phyloP scores from a whole-genome alignment of 1,140 invertebrate genomes.

The Dreissena rostriformis region DNA sequence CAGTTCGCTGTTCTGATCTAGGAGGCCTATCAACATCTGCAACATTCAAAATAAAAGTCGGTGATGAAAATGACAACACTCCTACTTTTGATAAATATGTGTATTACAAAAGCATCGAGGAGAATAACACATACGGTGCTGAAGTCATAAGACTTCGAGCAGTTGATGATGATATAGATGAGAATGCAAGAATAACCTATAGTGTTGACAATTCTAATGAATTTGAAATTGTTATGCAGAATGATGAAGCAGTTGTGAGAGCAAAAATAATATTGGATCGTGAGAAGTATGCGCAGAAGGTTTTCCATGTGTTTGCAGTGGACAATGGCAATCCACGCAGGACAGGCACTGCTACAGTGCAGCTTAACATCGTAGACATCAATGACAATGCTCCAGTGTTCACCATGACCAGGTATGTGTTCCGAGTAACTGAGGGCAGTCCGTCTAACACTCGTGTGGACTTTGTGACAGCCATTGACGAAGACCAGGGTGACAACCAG shows the following conservation, averaged over 20 bases:
- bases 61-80: slow-evolving; percentile 58
- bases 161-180: slow-evolving; percentile 44
- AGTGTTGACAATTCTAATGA: slow-evolving; percentile 53
- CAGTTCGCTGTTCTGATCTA: slow-evolving; percentile 55
- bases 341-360: slow-evolving; percentile 48
- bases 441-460: slow-evolving; percentile 48
- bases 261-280: slow-evolving; percentile 42
- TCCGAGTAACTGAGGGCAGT: slow-evolving; percentile 54
- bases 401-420: slow-evolving; percentile 48
- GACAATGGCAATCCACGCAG: slow-evolving; percentile 35
- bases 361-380: slow-evolving; percentile 46
- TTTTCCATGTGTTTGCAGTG: slow-evolving; percentile 46
- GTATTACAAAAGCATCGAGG: slow-evolving; percentile 52
- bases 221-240: slow-evolving; percentile 39
- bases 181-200: slow-evolving; percentile 61
- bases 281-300: slow-evolving; percentile 35
- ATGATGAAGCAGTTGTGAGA: slow-evolving; percentile 31
- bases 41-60: slow-evolving; percentile 36
- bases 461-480: slow-evolving; percentile 41
- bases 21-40: slow-evolving; percentile 36
- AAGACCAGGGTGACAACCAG: slow-evolving; percentile 40
- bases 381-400: slow-evolving; percentile 52
- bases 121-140: slow-evolving; percentile 66
- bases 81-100: slow-evolving; percentile 48
- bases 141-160: slow-evolving; percentile 56